Conservation (phyloP, 2,113 vertebrate genomes). For the Petrocephalus zakoni region DNA sequence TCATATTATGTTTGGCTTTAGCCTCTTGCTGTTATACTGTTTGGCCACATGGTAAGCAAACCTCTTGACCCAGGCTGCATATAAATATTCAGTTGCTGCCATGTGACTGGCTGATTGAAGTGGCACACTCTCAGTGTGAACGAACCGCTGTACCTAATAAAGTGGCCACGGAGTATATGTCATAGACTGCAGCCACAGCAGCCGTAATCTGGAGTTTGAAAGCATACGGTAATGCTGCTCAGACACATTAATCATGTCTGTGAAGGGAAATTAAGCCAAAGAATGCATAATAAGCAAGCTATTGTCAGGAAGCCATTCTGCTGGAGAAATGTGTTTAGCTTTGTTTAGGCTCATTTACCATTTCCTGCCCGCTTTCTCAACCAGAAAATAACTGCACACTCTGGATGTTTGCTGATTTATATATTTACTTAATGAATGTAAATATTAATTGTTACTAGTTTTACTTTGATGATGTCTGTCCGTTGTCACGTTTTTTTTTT, state of each 20-base stretch:
- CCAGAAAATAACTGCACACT: background rate
- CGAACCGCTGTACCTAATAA: background rate
- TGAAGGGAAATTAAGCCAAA: constrained; percentile 15
- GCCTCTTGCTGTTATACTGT: background rate
- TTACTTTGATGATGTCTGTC: background rate
- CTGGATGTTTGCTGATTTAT: background rate
- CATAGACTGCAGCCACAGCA: background rate
- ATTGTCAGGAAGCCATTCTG: constrained; percentile 3
- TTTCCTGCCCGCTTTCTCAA: background rate
- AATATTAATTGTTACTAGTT: background rate
- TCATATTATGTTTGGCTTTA: background rate
- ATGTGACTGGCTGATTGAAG: background rate
- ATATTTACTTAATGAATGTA: constrained; percentile 9
- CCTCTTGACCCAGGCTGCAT: background rate
- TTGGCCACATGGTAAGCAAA: background rate
- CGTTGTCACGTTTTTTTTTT: background rate
- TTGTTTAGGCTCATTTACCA: background rate
- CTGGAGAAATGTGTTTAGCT: background rate
- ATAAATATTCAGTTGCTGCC: background rate
- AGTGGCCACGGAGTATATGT: background rate
- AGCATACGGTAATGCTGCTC: constrained; percentile 15
- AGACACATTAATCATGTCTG: constrained; percentile 26
- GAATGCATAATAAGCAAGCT: constrained; percentile 13
- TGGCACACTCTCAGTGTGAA: background rate
- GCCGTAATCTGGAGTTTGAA: background rate